Evolutionary conservation across 2,888 invertebrate genomes (phyloP).

Genomic region (Cybosia mesomella): DNA sequence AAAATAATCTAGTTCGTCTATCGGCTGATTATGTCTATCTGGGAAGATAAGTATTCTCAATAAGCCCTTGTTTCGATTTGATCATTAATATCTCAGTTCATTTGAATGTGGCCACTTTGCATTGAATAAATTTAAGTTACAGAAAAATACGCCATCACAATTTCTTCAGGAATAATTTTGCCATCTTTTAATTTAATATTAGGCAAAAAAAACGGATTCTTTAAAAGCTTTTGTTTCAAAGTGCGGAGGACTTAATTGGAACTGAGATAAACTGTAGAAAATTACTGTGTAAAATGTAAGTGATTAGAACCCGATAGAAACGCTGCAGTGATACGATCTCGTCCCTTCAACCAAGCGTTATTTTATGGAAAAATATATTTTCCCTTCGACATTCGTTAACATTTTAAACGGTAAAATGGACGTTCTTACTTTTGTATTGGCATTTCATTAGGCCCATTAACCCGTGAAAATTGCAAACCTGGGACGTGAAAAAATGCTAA

Average conservation of each 20-base stretch:
- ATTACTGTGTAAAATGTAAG: constrained; percentile 59
- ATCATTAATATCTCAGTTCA: background rate
- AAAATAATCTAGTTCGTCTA: background rate
- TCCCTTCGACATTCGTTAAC: constrained; percentile 35
- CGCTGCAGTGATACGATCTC: constrained; percentile 37
- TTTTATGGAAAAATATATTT: constrained; percentile 52
- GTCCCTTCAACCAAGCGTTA: constrained; percentile 43
- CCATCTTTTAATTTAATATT: constrained; percentile 31
- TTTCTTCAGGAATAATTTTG: constrained; percentile 16
- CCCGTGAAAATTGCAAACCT: constrained; percentile 29
- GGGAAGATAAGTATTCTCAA: background rate
- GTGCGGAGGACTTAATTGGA: constrained; percentile 56
- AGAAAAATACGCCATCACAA: constrained; percentile 13
- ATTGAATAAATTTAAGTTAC: constrained; percentile 6
- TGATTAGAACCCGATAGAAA: constrained; percentile 55
- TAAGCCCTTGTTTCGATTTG: background rate
- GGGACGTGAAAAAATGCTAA: constrained; percentile 9
- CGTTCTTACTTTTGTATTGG: constrained; percentile 41
- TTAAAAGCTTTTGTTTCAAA: constrained; percentile 42
- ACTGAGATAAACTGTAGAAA: constrained; percentile 54
- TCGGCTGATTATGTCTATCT: background rate
- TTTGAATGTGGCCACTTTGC: background rate
- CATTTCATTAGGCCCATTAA: constrained; percentile 41
- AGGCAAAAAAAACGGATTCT: constrained; percentile 18
- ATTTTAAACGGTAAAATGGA: constrained; percentile 37